These are phyloP conservation scores for Sebastes itinus DNA, from an alignment of 2,797 vertebrate genomes.

Conservation along the genomic window DNA sequence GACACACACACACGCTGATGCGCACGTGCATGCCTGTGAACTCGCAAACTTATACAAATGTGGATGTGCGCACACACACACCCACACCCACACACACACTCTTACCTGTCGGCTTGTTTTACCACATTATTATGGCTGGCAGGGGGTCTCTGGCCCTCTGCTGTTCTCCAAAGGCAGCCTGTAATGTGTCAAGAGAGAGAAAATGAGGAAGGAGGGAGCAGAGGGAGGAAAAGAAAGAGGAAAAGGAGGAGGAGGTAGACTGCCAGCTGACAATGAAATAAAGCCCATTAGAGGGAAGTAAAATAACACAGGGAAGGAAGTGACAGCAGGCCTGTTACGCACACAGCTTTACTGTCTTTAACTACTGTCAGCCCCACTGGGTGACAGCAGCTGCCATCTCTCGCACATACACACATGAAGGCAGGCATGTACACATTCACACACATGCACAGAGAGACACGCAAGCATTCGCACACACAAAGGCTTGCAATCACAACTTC, in stretches of 20 bases:
- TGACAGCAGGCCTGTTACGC: slow-evolving; percentile 81
- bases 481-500: slow-evolving; percentile 32
- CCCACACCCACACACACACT: slow-evolving; percentile 31
- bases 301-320: slow-evolving; percentile 78
- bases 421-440: slow-evolving; percentile 18
- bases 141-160: slow-evolving; percentile 77
- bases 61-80: slow-evolving; percentile 36
- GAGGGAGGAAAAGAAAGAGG: slow-evolving; percentile 63
- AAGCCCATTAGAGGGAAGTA: slow-evolving; percentile 85
- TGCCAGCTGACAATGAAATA: slow-evolving; percentile 86
- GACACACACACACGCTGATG: slow-evolving; percentile 55
- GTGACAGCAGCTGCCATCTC: slow-evolving; percentile 76
- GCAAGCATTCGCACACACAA: slow-evolving; percentile 25
- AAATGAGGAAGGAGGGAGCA: slow-evolving; percentile 68
- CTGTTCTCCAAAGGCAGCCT: slow-evolving; percentile 78
- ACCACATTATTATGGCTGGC: slow-evolving; percentile 81
- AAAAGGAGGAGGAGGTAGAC: slow-evolving; percentile 72
- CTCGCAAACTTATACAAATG: slow-evolving; percentile 60
- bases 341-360: slow-evolving; percentile 78
- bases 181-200: slow-evolving; percentile 78
- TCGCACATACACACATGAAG: slow-evolving; percentile 41
- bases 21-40: slow-evolving; percentile 51
- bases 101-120: slow-evolving; percentile 80
- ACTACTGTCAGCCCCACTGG: slow-evolving; percentile 75
- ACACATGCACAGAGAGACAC: slow-evolving; percentile 32